Evolutionary conservation across 2,888 invertebrate species (phyloP), one percentile per base, ranked within the genome.

Genomic region (Hypomecis punctinalis): DNA sequence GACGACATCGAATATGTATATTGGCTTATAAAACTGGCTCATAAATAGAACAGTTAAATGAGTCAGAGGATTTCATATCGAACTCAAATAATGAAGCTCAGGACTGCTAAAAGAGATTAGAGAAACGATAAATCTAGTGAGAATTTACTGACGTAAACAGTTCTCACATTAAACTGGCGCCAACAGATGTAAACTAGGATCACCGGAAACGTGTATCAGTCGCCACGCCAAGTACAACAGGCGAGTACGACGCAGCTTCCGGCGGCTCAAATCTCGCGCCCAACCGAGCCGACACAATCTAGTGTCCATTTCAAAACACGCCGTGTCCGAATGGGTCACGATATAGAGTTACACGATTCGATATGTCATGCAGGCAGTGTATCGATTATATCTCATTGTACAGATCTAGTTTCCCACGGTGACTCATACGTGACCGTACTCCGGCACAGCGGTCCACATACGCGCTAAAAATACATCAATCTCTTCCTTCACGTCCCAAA

Each of bases 191-290:
- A 62, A 67, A 66, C 61, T 68, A 67, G 65, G 60, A 54, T 73
- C 71, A 67, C 79, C 83, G 84, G 84, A 83, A 81, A 81, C 78
- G 69, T 77, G 70, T 78, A 79, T 80, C 82, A 78, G 79, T 78
- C 72, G 75, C 76, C 77, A 77, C 73, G 74, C 73, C 76, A 73
- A 72, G 70, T 74, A 75, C 72, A 75, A 78, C 78, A 73, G 76
- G 77, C 76, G 76, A 78, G 76, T 82, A 78, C 79, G 82, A 76
- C 80, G 74, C 76, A 67, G 74, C 76, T 76, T 84, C 85, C 85
- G 83, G 79, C 69, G 39, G 57, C 37, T 48, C 63, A 58, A 58
- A 58, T 71, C 63, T 61, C 60, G 73, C 70, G 67, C 69, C 62
- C 36, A 40, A 42, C 52, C 46, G 48, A 42, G 66, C 62, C 60